Conservation (phyloP, 2,888 invertebrate species). For the Ditula angustiorana region DNA sequence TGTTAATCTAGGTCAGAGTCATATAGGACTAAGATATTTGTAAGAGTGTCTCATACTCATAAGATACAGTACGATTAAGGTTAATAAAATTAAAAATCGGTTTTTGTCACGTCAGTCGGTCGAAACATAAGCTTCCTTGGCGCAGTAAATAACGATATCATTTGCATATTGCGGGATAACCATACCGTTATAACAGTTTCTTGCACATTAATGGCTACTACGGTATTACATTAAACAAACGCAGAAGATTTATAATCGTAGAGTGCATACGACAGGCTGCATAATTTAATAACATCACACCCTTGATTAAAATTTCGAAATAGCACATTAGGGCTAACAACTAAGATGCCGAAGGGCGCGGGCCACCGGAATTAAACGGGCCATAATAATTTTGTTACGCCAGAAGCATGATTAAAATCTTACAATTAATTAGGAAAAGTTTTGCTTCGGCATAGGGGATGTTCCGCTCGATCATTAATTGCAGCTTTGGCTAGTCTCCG, state of each 20-base stretch:
- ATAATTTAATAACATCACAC: slow-evolving; percentile 84
- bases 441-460: slow-evolving; percentile 56
- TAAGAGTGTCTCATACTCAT: background rate
- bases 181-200: slow-evolving; percentile 56
- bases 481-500: slow-evolving; percentile 49
- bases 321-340: slow-evolving; percentile 71
- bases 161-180: slow-evolving; percentile 53
- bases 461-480: slow-evolving; percentile 56
- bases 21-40: background rate
- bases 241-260: slow-evolving; percentile 72
- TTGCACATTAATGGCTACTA: slow-evolving; percentile 54
- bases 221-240: slow-evolving; percentile 69
- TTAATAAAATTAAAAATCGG: slow-evolving; percentile 16
- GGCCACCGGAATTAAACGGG: slow-evolving; percentile 81
- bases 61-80: slow-evolving; percentile 15
- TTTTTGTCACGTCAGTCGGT: slow-evolving; percentile 27
- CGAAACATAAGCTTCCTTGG: slow-evolving; percentile 32
- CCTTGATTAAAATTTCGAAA: slow-evolving; percentile 84
- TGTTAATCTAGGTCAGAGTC: slow-evolving; percentile 7
- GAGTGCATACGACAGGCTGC: slow-evolving; percentile 84
- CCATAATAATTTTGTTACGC: slow-evolving; percentile 82
- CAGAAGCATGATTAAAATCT: slow-evolving; percentile 82
- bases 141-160: slow-evolving; percentile 49
- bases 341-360: slow-evolving; percentile 75
- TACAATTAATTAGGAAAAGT: slow-evolving; percentile 82